Conservation (phyloP, 2,113 vertebrate genomes). For the Dasyornis broadbenti region DNA sequence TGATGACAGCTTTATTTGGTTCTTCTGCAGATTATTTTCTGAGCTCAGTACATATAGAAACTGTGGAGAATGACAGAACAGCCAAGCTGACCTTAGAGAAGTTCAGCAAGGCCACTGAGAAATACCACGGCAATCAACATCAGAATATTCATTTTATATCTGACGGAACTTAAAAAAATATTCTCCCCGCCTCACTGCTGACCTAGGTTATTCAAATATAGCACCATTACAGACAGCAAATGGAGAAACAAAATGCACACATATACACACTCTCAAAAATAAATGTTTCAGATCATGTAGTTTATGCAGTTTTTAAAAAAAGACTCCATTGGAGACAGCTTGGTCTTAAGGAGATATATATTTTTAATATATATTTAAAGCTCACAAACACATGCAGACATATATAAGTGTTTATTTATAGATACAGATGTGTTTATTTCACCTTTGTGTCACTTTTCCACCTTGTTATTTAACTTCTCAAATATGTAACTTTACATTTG, state of each 20-base stretch:
- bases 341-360: not conserved
- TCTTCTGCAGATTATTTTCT: not conserved
- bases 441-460: not conserved
- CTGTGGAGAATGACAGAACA: not conserved
- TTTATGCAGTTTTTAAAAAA: not conserved
- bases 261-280: not conserved
- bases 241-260: not conserved
- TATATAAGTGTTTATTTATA: not conserved
- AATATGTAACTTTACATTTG: not conserved
- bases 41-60: not conserved
- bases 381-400: not conserved
- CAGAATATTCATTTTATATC: not conserved
- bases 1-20: not conserved
- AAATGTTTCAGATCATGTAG: not conserved
- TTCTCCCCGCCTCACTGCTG: not conserved
- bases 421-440: not conserved
- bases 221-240: not conserved
- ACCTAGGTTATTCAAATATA: not conserved
- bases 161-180: not conserved
- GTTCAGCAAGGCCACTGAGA: not conserved
- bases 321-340: not conserved
- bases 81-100: not conserved
- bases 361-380: not conserved
- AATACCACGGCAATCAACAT: not conserved
- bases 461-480: not conserved